Base-by-base conservation (phyloP, 2,797 vertebrate genomes). In the Hemibagrus guttatus region DNA sequence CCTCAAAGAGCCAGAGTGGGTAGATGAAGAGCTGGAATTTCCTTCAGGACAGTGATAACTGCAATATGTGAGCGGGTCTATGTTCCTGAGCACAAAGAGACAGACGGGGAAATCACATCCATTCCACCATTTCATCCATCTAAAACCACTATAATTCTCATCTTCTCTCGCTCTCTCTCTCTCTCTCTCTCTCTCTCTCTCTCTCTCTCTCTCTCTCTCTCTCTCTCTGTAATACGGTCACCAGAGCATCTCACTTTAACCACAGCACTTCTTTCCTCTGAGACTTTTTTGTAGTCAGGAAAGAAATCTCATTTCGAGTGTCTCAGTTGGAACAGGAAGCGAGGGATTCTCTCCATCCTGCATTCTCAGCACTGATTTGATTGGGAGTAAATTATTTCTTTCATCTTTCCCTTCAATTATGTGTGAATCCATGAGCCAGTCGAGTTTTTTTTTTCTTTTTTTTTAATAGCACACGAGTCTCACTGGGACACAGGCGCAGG, bases 1-100 rank as follows among this genome's bases (percentile, higher is more conserved):
- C 66, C 17, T 52, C n/a, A 79, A 84, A 74, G 86, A 87, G 78
- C 54, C 74, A 39, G 81, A 86, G 74, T 35, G 61, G 63, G 42
- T 84, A 84, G 88, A 89, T 87, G 84, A 84, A 89, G 89, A 86
- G 86, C 58, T 19, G 21, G 76, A 86, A 88, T 86, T 85, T 82
- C 72, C 59, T 68, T 63, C 69, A 81, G 85, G 68, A 86, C 84
- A 31, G 46, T 81, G 88, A 86, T 87, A 86, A 88, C 69, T 63
- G 71, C 66, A 56, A 26, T 84, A 31, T 83, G 76, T 87, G 59
- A 74, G 80, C 75, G 59, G 74, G 83, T 88, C 78, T n/a, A 42
- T 84, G 87, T 75, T 86, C 49, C 75, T 42, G 35, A 80, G 81
- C 14, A 1, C 63, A 19, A 66, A 64, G 80, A 80, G n/a, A 84